Base-by-base conservation (phyloP, 2,797 vertebrate species). In the Megalops cyprinoides region DNA sequence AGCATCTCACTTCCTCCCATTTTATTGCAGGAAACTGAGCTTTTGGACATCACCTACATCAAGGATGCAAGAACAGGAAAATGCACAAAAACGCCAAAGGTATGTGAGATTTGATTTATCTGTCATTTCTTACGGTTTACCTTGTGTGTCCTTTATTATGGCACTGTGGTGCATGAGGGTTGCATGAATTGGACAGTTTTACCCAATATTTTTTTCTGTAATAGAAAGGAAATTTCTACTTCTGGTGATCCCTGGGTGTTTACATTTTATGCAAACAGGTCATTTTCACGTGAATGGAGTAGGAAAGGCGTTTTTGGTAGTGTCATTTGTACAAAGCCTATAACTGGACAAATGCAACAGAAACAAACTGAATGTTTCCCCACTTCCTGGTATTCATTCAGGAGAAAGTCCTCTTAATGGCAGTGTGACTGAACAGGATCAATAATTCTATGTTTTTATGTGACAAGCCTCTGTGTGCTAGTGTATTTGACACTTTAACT, bases 61-160 rank as follows among this genome's bases (percentile, higher is more conserved):
- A 94, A 93, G 85, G 93, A 94, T 84, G 92, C 92, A 84, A 87
- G 93, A 83, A 93, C 91, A 0, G 93, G 92, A 0, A 85, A 92
- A 74, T 93, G 91, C 89, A 93, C 91, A 80, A 92, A 92, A 87
- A 89, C 93, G 55, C 87, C 92, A 4, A 93, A 94, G 91, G 93
- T 92, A 90, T 34, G 78, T 31, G 7, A 44, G 44, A 18, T n/a
- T 10, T 39, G 37, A 4, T 73, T 51, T 25, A 15, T 28, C 48
- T 69, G 25, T 25, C 23, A 34, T n/a, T 56, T 9, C 4, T 56
- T 14, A n/a, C n/a, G n/a, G n/a, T n/a, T n/a, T n/a, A 14, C 28
- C 39, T 28, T 56, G 18, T 25, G 23, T 25, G 55, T 23, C 58
- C 3, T 71, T 55, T 10, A 7, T 60, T 46, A 65, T 48, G 25